Evolutionary conservation across 2,888 invertebrate species (phyloP), one percentile per base, ranked within the genome.

Genomic region (Chouioia cunea): DNA sequence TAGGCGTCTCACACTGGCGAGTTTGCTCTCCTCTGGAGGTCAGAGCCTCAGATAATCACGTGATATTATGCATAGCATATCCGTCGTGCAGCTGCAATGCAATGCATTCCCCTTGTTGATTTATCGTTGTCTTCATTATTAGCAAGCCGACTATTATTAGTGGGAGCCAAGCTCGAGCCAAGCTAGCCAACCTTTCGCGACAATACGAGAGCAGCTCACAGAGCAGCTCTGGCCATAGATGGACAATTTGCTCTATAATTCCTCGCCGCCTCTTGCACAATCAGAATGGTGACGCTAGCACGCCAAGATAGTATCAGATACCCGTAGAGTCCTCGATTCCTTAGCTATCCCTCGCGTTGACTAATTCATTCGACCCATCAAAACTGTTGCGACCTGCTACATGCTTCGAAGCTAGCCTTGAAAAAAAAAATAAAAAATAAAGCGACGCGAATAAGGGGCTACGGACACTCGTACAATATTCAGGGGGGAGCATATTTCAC

Each of bases 61-160:
- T 83, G 81, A 84, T 84, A 84, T 85, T 84, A 85, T 84, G 85
- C 84, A 84, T 82, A 83, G 84, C 82, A 83, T 85, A 67, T 85
- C 85, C 84, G 84, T 83, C 79, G 83, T 81, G 81, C 82, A 84
- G 84, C 84, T 83, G 84, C 82, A 83, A n/a, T n/a, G n/a, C n/a
- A n/a, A n/a, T 82, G 81, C 83, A 85, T 85, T 84, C 85, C 83
- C 81, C 80, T 77, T 79, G 81, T 84, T 85, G 85, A 85, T 85
- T 85, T 85, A 85, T 85, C 83, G 85, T 82, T 83, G 84, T 85
- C 85, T 85, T 85, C 85, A 83, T 85, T 85, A 85, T 85, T 85
- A 85, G 85, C 36, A 12, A 36, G 36, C 36, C 36, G 36, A 36
- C 36, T 36, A 36, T 36, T 36, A 36, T 36, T 36, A 36, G 36